These are phyloP conservation scores for Panagrolaimus sp. DNA, from an alignment of 1,140 invertebrate genomes.

Conservation along the genomic window DNA sequence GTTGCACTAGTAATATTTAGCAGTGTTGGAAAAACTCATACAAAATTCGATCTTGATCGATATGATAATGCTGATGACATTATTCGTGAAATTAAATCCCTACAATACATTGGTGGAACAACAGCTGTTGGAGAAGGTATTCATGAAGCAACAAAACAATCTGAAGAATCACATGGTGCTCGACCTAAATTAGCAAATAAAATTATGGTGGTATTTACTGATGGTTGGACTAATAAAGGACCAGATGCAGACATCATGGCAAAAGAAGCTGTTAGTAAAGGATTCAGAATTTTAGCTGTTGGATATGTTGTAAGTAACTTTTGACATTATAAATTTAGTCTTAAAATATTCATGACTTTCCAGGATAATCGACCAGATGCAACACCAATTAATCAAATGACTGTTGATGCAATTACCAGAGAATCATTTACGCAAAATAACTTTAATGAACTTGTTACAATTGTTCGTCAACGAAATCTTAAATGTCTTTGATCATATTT, in stretches of 20 bases:
- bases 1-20: conserved; percentile 52
- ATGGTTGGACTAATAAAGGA: conserved; percentile 54
- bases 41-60: conserved; percentile 48
- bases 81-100: conserved; percentile 38
- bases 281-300: conserved; percentile 41
- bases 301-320: conserved; percentile 36
- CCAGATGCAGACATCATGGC: conserved; percentile 34
- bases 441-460: conserved; percentile 39
- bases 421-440: conserved; percentile 34
- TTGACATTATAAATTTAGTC: too few species aligned
- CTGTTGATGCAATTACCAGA: conserved; percentile 33
- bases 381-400: conserved; percentile 39
- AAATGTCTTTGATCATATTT: conserved; percentile 25
- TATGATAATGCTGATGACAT: conserved; percentile 49
- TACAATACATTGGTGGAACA: conserved; percentile 51
- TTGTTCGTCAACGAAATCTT: conserved; percentile 31
- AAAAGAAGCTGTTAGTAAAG: conserved; percentile 27
- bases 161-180: conserved; percentile 39
- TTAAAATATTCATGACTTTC: conserved; percentile 22
- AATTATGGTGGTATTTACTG: conserved; percentile 46
- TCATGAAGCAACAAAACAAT: conserved; percentile 44
- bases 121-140: conserved; percentile 52
- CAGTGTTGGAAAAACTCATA: conserved; percentile 47
- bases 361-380: conserved; percentile 31
- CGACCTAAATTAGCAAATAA: conserved; percentile 50